Base-by-base conservation (phyloP, 1,140 invertebrate genomes). In the Bilobella aurantiaca region DNA sequence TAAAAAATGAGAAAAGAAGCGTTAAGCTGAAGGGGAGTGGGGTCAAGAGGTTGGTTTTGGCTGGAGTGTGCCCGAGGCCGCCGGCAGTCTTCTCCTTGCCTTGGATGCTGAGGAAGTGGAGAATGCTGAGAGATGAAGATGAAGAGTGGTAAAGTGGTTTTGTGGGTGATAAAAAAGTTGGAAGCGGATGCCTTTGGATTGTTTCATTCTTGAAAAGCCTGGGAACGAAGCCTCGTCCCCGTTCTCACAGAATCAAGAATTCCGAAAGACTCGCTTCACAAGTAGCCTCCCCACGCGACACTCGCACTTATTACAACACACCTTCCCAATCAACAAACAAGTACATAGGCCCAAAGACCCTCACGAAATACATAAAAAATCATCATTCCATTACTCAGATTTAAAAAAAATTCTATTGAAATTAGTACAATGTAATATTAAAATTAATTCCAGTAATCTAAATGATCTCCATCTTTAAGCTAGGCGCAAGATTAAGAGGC, bases 201-300 rank as follows among this genome's bases (percentile, higher is more conserved):
- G 49, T 53, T 53, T 23, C 8, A n/a, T 5, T 53, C 49, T 53
- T 23, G 3, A 23, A 53, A 53, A 53, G 49, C 49, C 49, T 53
- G 49, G 49, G 49, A 53, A 53, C 49, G 23, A 53, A 23, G 25
- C 12, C 49, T 53, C 49, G 49, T 53, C 49, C 49, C 25, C 49
- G 49, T 53, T 53, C 49, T 53, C 49, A 53, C 49, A 53, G 49
- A 53, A 14, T 53, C 49, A 53, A 53, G 49, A 53, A 53, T 53
- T 53, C 49, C 49, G 49, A 53, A 12, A 53, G 49, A 53, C 49
- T 42, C 34, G 18, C 34, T 53, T 53, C 49, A 8, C n/a, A n/a
- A n/a, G 25, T 23, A 12, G 12, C 3, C 49, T 53, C 49, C 8
- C 49, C 49, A 53, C 49, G 49, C 49, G 49, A 53, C 49, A 53